Percentiles rank a stretch among this genome's conserved stretches.
phyloP scores from a whole-genome alignment of 2,797 vertebrate genomes.

The Meda fulgida region DNA sequence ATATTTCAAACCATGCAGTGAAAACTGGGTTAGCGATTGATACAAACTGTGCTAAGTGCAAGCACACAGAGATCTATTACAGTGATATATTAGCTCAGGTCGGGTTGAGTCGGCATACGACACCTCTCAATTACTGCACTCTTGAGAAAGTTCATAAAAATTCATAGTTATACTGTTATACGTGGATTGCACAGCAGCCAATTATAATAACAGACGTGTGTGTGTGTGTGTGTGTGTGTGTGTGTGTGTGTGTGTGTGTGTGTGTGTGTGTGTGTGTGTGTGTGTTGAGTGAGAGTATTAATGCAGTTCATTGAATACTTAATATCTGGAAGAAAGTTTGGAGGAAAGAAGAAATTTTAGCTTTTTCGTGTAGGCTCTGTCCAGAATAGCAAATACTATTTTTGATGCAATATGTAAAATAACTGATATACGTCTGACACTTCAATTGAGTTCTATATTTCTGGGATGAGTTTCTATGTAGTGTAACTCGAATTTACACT shows the following conservation, averaged over 20 bases:
- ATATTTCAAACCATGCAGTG: constrained; percentile 37
- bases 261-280: too few relatives aligned
- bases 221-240: too few relatives aligned
- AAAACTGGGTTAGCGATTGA: constrained; percentile 44
- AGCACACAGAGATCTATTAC: constrained; percentile 20
- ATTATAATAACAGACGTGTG: constrained; percentile 9
- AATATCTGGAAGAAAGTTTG: not conserved
- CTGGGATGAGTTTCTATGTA: not conserved
- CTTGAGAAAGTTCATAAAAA: constrained; percentile 28
- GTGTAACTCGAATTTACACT: not conserved
- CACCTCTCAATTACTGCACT: constrained; percentile 30
- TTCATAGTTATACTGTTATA: not conserved
- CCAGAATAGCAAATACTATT: not conserved
- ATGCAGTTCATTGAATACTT: not conserved
- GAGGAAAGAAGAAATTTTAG: not conserved
- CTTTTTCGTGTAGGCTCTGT: not conserved
- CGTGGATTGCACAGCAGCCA: not conserved
- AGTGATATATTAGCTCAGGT: constrained; percentile 30
- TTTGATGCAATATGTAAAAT: not conserved
- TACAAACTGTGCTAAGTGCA: not conserved
- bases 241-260: too few relatives aligned
- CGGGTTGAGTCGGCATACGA: constrained; percentile 31
- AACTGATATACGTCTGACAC: not conserved
- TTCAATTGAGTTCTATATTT: not conserved
- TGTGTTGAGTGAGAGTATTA: constrained; percentile 1